Evolutionary conservation across 2,797 vertebrate genomes (phyloP).

Genomic region (Percopsis omiscomaycus): DNA sequence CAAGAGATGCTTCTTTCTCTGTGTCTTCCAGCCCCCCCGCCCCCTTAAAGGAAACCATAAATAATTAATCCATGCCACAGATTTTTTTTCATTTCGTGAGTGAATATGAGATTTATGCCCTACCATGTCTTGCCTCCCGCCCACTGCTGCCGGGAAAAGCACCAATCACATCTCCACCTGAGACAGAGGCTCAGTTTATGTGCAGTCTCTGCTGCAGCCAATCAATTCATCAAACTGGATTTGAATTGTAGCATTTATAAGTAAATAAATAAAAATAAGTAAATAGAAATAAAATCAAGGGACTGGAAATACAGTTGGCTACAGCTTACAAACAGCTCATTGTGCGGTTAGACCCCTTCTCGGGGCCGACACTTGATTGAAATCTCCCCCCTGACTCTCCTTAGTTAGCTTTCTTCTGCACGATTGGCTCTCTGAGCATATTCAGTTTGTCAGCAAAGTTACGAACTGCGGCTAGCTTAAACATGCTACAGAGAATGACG

Average conservation of each 20-base stretch:
- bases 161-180: slow-evolving; percentile 33
- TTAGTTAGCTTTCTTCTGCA: slow-evolving; percentile 21
- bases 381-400: slow-evolving; percentile 6
- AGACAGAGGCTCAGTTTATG: slow-evolving; percentile 23
- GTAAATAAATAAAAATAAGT: too few species aligned
- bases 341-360: too few species aligned
- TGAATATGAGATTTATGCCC: slow-evolving; percentile 73
- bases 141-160: slow-evolving; percentile 59
- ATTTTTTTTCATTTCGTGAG: slow-evolving; percentile 58
- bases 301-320: too few species aligned
- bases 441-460: too few species aligned
- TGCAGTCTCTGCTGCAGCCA: too few species aligned
- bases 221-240: too few species aligned
- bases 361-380: too few species aligned
- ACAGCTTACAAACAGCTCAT: too few species aligned
- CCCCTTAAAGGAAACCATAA: slow-evolving; percentile 43
- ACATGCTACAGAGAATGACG: too few species aligned
- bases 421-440: slow-evolving; percentile 29
- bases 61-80: slow-evolving; percentile 68
- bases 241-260: too few species aligned
- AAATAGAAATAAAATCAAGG: too few species aligned
- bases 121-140: slow-evolving; percentile 51
- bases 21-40: slow-evolving; percentile 36
- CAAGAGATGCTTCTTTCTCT: slow-evolving; percentile 34
- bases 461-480: too few species aligned